Evolutionary conservation across 2,888 invertebrate species (phyloP), one percentile per base, ranked within the genome.

Genomic region (Dynastes hyllus): DNA sequence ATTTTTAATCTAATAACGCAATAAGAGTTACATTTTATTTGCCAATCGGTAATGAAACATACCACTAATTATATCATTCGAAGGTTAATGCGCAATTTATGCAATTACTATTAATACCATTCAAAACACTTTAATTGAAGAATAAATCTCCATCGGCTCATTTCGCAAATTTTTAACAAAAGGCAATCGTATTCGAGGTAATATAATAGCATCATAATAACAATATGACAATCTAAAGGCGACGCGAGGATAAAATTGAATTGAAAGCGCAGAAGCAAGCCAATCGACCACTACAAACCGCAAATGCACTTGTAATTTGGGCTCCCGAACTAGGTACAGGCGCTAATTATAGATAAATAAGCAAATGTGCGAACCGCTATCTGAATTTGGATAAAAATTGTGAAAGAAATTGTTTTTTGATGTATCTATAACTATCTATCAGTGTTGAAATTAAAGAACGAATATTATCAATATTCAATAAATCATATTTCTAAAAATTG

Each of bases 281-380:
- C 58, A 16, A 73, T 73, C 73, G 73, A 73, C 73, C 73, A 61
- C 58, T 29, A 73, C 37, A 37, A 73, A 73, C 73, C 58, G 58
- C 58, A 58, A 58, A 58, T 73, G 58, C 73, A 73, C 58, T 73
- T 73, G 58, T 58, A 73, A 73, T 58, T 73, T 73, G 29, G 27
- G 29, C 40, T 58, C 40, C 16, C 51, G 32, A 58, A 58, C 22
- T 58, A 3, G 8, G 29, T 29, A 13, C 51, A 6, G 29, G 69
- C 63, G 32, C 29, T 29, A 63, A 63, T 69, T 51, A 58, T 58
- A 29, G 13, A 51, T 51, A 22, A 51, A 29, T 51, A 69, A 69
- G 29, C 32, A 37, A 37, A 37, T 37, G 32, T 37, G 32, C 32
- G 13, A 27, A 13, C 29, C 22, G 3, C 8, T 22, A 5, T 16